phyloP scores from a whole-genome alignment of 2,888 invertebrate species.

The Rhimphoctona megacephalus region DNA sequence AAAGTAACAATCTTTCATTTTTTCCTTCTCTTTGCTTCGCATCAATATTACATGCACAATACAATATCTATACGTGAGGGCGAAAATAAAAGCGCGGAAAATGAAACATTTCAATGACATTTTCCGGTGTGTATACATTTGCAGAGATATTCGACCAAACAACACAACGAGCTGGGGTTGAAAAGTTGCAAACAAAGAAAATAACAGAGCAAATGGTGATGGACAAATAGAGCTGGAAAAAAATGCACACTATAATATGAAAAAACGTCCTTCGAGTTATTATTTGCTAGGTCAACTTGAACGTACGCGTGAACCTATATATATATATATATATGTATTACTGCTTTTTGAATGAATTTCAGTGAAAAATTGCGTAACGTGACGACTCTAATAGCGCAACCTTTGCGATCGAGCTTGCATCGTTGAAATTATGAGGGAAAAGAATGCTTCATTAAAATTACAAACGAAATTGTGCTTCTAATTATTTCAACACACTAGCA shows the following conservation, averaged over 20 bases:
- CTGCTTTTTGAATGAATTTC: neutral
- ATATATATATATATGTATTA: no score
- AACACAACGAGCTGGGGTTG: conserved; percentile 10
- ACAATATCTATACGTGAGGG: neutral
- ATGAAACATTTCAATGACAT: conserved; percentile 58
- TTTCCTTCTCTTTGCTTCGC: conserved; percentile 16
- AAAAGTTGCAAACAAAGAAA: conserved; percentile 27
- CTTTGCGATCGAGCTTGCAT: neutral
- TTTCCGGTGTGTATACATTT: conserved; percentile 38
- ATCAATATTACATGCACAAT: conserved; percentile 25
- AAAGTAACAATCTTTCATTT: conserved; percentile 7
- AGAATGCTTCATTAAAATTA: neutral
- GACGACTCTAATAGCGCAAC: neutral
- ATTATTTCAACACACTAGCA: neutral
- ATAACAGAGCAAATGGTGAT: neutral
- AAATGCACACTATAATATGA: conserved; percentile 35
- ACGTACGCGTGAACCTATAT: neutral
- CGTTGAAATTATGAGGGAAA: neutral
- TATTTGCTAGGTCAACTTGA: neutral
- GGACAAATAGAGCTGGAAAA: conserved; percentile 23
- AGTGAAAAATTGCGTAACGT: neutral
- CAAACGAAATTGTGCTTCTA: neutral
- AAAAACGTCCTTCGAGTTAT: conserved; percentile 5
- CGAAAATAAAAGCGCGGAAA: conserved; percentile 56
- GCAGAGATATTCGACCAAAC: conserved; percentile 14